phyloP scores from a whole-genome alignment of 1,140 invertebrate genomes.

The Lineus longissimus region DNA sequence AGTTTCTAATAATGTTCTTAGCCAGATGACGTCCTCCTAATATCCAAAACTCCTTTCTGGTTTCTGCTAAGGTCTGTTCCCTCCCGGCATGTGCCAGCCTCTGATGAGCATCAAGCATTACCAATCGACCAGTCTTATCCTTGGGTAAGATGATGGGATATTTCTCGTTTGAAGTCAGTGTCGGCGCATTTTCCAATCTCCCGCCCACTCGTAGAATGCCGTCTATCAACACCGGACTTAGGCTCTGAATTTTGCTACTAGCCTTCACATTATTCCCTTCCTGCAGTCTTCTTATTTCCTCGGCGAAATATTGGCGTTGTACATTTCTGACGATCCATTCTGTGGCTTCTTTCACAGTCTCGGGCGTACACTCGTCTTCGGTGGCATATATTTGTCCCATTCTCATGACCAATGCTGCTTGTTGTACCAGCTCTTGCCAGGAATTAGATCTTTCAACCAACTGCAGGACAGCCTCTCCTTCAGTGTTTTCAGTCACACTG shows the following conservation, averaged over 20 bases:
- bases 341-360: not conserved
- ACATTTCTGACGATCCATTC: not conserved
- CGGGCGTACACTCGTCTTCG: not conserved
- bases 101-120: no score
- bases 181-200: no score
- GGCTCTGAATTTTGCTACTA: not conserved
- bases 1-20: no score
- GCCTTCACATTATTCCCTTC: not conserved
- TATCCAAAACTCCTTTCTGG: not conserved
- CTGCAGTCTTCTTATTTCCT: not conserved
- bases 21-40: no score
- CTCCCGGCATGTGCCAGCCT: not conserved
- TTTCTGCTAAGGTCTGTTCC: not conserved
- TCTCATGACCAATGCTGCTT: not conserved
- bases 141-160: no score
- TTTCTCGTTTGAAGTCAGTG: not conserved
- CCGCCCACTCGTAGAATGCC: no score
- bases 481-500: not conserved
- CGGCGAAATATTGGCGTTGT: not conserved
- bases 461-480: no score
- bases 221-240: not conserved
- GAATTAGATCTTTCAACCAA: no score
- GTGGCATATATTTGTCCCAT: not conserved
- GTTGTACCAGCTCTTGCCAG: no score
- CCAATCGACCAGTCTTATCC: not conserved